Evolutionary conservation across 2,797 vertebrate genomes (phyloP).

Genomic region (Mareca strepera): DNA sequence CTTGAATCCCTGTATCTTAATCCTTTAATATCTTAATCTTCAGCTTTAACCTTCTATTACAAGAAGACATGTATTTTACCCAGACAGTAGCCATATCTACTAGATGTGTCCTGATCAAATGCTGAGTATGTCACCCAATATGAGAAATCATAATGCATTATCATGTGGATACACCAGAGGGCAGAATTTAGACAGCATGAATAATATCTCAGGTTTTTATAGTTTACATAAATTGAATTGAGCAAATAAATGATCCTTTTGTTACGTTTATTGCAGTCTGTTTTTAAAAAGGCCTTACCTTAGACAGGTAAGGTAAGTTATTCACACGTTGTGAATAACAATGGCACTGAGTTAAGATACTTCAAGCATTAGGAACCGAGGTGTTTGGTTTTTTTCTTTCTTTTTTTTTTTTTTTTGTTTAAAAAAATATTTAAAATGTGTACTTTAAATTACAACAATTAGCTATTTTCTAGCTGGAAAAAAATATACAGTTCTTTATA

Average conservation of each 20-base stretch:
- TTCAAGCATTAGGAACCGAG: not conserved
- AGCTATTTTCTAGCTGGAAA: not conserved
- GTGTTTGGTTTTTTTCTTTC: too few relatives aligned
- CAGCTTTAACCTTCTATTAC: not conserved
- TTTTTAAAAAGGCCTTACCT: not conserved
- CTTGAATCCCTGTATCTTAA: not conserved
- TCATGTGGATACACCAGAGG: conserved; percentile 46
- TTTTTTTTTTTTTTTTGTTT: too few relatives aligned
- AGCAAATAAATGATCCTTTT: not conserved
- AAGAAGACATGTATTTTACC: not conserved
- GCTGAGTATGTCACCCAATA: not conserved
- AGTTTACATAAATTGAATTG: not conserved
- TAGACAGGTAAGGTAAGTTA: not conserved
- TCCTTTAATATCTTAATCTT: not conserved
- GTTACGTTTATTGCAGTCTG: not conserved
- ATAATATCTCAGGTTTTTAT: not conserved
- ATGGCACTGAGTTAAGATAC: not conserved
- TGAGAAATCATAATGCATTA: not conserved
- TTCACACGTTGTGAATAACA: not conserved
- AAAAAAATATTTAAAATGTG: not conserved
- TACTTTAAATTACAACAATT: not conserved
- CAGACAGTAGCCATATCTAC: not conserved
- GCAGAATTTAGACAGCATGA: conserved; percentile 39
- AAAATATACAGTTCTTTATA: not conserved
- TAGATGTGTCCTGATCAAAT: not conserved